Conservation (phyloP, 1,140 invertebrate genomes). For the Drosophila dunni region DNA sequence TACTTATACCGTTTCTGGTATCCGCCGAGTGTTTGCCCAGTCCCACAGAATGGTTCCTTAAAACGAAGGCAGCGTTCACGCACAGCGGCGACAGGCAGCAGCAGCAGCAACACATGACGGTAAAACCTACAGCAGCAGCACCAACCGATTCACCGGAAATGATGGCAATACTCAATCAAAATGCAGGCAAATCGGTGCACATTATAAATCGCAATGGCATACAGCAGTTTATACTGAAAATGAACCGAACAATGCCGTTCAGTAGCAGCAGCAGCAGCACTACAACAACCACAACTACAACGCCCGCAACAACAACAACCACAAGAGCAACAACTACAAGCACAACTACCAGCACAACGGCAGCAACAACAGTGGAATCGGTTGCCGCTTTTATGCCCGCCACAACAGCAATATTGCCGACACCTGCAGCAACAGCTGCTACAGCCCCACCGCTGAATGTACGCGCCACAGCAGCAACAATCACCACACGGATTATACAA, state of each 20-base stretch:
- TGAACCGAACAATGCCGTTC: constrained; percentile 62
- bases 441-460: constrained; percentile 35
- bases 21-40: constrained; percentile 80
- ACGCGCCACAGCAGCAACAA: constrained; percentile 44
- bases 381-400: constrained; percentile 15
- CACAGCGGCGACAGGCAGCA: constrained; percentile 40
- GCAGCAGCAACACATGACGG: constrained; percentile 3
- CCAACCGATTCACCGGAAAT: constrained; percentile 1
- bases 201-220: constrained; percentile 75
- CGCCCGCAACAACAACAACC: constrained; percentile 11
- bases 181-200: constrained; percentile 65
- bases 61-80: constrained; percentile 76
- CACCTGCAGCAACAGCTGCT: constrained; percentile 15
- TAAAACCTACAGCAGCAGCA: constrained; percentile 4
- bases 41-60: constrained; percentile 84
- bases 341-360: constrained; percentile 1
- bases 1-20: constrained; percentile 78
- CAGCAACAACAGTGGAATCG: constrained; percentile 11
- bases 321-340: constrained; percentile 13
- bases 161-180: constrained; percentile 34
- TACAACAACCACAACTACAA: constrained; percentile 31
- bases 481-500: constrained; percentile 80
- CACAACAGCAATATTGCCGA: constrained; percentile 26
- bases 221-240: constrained; percentile 68
- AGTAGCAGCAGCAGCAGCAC: not conserved